phyloP scores from a whole-genome alignment of 2,113 vertebrate genomes.

The Protobothrops flavoviridis region DNA sequence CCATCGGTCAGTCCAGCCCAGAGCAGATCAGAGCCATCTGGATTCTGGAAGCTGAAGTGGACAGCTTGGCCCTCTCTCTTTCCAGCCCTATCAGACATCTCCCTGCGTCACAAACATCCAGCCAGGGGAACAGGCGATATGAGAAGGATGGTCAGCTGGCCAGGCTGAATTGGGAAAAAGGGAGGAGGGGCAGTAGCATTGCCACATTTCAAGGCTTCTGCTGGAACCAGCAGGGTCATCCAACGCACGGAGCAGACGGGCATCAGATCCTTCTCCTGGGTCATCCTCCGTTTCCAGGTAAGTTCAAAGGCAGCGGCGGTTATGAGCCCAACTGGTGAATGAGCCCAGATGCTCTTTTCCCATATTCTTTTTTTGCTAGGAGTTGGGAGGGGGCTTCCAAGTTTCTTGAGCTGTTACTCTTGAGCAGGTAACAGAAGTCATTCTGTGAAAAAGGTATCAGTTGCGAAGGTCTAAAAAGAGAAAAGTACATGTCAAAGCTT shows the following conservation, averaged over 20 bases:
- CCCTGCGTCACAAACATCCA: not conserved
- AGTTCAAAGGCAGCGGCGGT: not conserved
- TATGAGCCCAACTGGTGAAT: not conserved
- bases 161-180: not conserved
- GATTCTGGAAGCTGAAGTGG: rapidly evolving
- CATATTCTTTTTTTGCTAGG: not conserved
- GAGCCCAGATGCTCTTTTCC: not conserved
- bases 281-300: not conserved
- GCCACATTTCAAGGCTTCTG: not conserved
- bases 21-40: not conserved
- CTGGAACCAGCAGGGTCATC: slow-evolving; percentile 1
- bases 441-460: not conserved
- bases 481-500: not conserved
- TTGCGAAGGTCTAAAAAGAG: not conserved
- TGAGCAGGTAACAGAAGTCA: not conserved
- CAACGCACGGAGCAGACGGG: not conserved
- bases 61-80: not conserved
- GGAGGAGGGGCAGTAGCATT: not conserved
- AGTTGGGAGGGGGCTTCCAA: not conserved
- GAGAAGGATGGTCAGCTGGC: slow-evolving; percentile 41
- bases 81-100: rapidly evolving
- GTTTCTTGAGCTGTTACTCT: not conserved
- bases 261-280: not conserved
- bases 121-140: not conserved
- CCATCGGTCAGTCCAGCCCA: not conserved